These are phyloP conservation scores for Dynastes maya DNA, from an alignment of 2,888 invertebrate species.

Conservation along the genomic window DNA sequence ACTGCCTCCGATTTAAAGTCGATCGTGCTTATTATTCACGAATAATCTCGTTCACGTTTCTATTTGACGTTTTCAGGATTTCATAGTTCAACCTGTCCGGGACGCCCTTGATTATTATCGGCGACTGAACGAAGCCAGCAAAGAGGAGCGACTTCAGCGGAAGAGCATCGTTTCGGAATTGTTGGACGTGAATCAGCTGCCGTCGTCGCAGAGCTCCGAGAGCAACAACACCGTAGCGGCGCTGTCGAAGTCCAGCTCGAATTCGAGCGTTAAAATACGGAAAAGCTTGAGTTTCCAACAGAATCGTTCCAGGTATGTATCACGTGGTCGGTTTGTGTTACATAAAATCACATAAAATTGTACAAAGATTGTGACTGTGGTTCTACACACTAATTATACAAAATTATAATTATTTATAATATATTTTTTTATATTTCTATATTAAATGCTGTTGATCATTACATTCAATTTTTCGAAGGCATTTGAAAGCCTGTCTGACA, in stretches of 20 bases:
- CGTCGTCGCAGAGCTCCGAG: constrained; percentile 70
- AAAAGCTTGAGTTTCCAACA: constrained; percentile 72
- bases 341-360: too few species aligned
- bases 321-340: background rate
- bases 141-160: constrained; percentile 75
- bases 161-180: constrained; percentile 73
- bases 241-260: constrained; percentile 71
- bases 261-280: constrained; percentile 73
- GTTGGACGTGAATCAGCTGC: constrained; percentile 64
- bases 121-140: constrained; percentile 76
- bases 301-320: constrained; percentile 66
- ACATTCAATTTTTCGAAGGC: too few species aligned
- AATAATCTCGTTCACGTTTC: background rate
- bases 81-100: constrained; percentile 77
- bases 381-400: too few species aligned
- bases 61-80: constrained; percentile 69
- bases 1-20: background rate
- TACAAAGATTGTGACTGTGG: too few species aligned
- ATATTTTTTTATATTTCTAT: too few species aligned
- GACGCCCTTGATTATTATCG: constrained; percentile 77
- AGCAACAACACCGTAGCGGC: constrained; percentile 63
- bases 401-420: too few species aligned
- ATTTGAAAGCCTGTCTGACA: too few species aligned
- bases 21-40: background rate
- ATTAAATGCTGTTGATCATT: too few species aligned